Evolutionary conservation across 1,140 invertebrate genomes (phyloP).

Genomic region (Mycetomoellerius zeteki): DNA sequence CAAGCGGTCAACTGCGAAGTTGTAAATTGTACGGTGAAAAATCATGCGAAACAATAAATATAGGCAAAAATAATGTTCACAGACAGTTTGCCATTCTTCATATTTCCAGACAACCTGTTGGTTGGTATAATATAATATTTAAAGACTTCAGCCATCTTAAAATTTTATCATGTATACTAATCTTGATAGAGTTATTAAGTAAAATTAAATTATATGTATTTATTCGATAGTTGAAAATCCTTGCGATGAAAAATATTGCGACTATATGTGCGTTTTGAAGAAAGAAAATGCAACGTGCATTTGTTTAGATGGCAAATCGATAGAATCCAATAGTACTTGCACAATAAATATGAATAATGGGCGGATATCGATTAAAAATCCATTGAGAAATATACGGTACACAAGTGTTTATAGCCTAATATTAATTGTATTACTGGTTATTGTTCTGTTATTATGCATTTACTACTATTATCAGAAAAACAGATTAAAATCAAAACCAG

Average conservation of each 20-base stretch:
- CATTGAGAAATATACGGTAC: neutral
- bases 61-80: constrained; percentile 72
- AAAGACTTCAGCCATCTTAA: neutral
- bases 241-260: constrained; percentile 86
- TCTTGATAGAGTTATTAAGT: neutral
- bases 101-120: constrained; percentile 86
- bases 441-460: constrained; percentile 46
- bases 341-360: neutral
- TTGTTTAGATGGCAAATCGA: constrained; percentile 86
- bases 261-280: constrained; percentile 87
- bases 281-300: constrained; percentile 86
- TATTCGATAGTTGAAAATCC: constrained; percentile 80
- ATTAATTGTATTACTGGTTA: constrained; percentile 56
- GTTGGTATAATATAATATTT: constrained; percentile 47
- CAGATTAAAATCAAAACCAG: constrained; percentile 68
- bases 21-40: constrained; percentile 86
- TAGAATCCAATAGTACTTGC: constrained; percentile 45
- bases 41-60: constrained; percentile 82
- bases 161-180: constrained; percentile 3
- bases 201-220: constrained; percentile 15
- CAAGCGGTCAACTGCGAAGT: constrained; percentile 85
- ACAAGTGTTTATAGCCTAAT: constrained; percentile 60
- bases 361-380: neutral
- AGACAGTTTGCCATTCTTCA: constrained; percentile 88
- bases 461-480: constrained; percentile 78